Evolutionary conservation across 2,888 invertebrate species (phyloP).

Genomic region (Incurvaria masculella): DNA sequence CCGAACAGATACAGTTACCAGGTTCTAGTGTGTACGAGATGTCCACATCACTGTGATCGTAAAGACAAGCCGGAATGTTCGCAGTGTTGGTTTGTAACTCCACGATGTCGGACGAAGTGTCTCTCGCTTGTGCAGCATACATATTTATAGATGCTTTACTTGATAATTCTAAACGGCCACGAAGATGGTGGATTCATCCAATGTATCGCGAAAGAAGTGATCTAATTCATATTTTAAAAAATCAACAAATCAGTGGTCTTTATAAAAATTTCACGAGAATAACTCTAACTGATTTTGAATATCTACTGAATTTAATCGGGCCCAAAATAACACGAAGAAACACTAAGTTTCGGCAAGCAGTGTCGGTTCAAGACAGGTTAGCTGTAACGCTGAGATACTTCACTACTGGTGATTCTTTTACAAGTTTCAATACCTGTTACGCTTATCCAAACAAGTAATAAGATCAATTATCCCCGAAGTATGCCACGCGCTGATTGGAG

Average conservation of each 20-base stretch:
- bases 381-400: constrained; percentile 9
- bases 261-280: constrained; percentile 11
- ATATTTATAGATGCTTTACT: constrained; percentile 9
- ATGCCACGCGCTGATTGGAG: constrained; percentile 7
- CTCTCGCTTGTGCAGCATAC: constrained; percentile 10
- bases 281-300: constrained; percentile 10
- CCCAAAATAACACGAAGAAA: constrained; percentile 10
- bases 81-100: constrained; percentile 6
- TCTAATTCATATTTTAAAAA: constrained; percentile 9
- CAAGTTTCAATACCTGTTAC: constrained; percentile 9
- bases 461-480: constrained; percentile 8
- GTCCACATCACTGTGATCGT: no score
- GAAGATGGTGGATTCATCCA: constrained; percentile 12
- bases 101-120: constrained; percentile 7
- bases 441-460: constrained; percentile 2
- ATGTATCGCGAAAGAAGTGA: constrained; percentile 10
- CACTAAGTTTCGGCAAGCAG: constrained; percentile 7
- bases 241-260: constrained; percentile 12
- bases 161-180: constrained; percentile 9
- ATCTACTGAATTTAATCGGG: constrained; percentile 8
- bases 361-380: constrained; percentile 8
- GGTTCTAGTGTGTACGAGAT: no score
- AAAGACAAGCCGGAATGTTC: background rate
- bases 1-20: no score
- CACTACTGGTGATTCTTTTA: constrained; percentile 9